Evolutionary conservation across 2,797 vertebrate genomes (phyloP).

Genomic region (Cottoperca gobio): DNA sequence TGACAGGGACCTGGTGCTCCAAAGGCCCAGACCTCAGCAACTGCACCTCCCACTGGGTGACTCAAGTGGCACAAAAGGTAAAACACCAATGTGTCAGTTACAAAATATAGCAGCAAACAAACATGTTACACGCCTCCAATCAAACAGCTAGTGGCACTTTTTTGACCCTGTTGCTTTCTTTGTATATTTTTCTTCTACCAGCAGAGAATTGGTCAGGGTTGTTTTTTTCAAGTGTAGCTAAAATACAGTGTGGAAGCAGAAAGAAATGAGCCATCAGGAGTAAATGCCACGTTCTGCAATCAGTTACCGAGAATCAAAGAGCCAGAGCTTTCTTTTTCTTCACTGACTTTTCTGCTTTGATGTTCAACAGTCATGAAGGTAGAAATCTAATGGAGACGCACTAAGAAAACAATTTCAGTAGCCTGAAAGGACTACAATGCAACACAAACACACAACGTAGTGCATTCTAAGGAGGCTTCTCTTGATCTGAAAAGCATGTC

Average conservation of each 20-base stretch:
- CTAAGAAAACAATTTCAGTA: conserved; percentile 32
- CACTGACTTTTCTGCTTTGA: conserved; percentile 61
- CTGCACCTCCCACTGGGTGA: conserved; percentile 98
- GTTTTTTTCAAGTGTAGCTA: conserved; percentile 9
- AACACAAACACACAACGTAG: conserved; percentile 26
- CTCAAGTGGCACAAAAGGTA: conserved; percentile 98
- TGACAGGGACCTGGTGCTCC: conserved; percentile 91
- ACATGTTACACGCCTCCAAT: neutral
- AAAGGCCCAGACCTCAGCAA: conserved; percentile 98
- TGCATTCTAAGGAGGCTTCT: conserved; percentile 36
- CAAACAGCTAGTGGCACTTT: conserved; percentile 14
- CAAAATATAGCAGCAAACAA: conserved; percentile 34
- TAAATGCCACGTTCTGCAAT: conserved; percentile 54
- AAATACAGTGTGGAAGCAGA: conserved; percentile 24
- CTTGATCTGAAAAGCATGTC: too few species aligned
- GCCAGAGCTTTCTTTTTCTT: conserved; percentile 43
- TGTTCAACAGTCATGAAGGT: conserved; percentile 59
- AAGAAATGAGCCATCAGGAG: conserved; percentile 39
- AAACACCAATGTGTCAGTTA: conserved; percentile 62
- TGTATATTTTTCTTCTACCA: conserved; percentile 30
- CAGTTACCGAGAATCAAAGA: conserved; percentile 60
- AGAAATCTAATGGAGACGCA: conserved; percentile 50
- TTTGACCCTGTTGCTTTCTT: conserved; percentile 22
- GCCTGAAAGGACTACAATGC: conserved; percentile 22
- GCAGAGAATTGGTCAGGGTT: conserved; percentile 16